phyloP scores from a whole-genome alignment of 2,113 vertebrate species.

The Xiphias gladius region DNA sequence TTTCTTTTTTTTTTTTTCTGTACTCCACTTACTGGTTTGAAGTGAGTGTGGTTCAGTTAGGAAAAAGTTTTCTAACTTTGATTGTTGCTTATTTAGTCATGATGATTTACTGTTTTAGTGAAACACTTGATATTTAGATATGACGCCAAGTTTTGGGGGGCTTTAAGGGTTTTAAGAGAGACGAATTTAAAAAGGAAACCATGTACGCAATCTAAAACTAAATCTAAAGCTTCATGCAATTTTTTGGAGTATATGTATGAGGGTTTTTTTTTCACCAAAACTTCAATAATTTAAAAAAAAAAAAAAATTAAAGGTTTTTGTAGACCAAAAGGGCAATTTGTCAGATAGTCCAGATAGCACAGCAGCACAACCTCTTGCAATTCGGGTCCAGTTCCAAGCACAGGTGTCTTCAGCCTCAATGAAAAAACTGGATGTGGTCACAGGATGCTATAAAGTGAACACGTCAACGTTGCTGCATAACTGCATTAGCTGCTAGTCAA shows the following conservation, averaged over 20 bases:
- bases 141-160: not conserved
- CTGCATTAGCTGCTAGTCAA: not conserved
- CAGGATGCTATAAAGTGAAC: too few species aligned
- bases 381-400: not conserved
- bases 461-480: not conserved
- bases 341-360: not conserved
- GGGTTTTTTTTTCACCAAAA: too few species aligned
- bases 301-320: too few species aligned
- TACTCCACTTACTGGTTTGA: not conserved
- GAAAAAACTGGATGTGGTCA: not conserved
- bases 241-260: not conserved
- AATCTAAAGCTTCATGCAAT: not conserved
- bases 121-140: too few species aligned
- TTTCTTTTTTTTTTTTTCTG: not conserved
- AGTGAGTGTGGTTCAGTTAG: too few species aligned
- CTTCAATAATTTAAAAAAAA: too few species aligned
- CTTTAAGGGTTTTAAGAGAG: not conserved
- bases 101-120: too few species aligned
- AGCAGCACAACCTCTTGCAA: conserved; percentile 1
- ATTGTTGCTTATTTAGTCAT: too few species aligned
- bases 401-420: not conserved
- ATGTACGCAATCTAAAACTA: not conserved
- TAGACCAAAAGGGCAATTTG: too few species aligned
- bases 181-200: not conserved
- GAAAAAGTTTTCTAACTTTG: too few species aligned